phyloP scores from a whole-genome alignment of 23 tunicate genomes.

The Botrylloides violaceus region DNA sequence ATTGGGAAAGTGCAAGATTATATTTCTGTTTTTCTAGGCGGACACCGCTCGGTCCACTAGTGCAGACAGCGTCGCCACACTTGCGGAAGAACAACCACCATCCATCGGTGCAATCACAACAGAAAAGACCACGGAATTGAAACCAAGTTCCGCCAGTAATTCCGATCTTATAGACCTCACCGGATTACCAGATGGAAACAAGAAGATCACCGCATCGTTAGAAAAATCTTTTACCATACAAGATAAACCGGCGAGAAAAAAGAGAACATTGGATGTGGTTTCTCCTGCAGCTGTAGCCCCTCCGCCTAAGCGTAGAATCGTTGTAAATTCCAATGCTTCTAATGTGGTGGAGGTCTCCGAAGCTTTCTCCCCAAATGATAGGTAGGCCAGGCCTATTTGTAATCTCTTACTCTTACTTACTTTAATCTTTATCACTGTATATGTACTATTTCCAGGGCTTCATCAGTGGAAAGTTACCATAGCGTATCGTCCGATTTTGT shows the following conservation, averaged over 20 bases:
- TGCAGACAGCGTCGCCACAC: too few species aligned
- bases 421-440: not conserved
- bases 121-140: too few species aligned
- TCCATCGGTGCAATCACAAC: too few species aligned
- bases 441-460: conserved; percentile 59
- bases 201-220: not conserved
- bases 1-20: too few species aligned
- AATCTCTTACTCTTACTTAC: not conserved
- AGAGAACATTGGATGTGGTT: conserved; percentile 1
- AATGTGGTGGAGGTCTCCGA: conserved; percentile 1
- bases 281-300: not conserved
- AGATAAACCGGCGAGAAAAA: not conserved
- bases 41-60: too few species aligned
- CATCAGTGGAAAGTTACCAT: conserved; percentile 76
- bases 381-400: not conserved
- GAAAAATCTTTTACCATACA: too few species aligned
- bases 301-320: not conserved
- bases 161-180: not conserved
- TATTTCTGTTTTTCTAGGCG: too few species aligned
- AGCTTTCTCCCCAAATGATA: conserved; percentile 5
- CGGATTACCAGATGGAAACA: not conserved
- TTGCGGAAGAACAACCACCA: too few species aligned
- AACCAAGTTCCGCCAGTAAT: too few species aligned
- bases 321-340: not conserved
- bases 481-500: conserved; percentile 49